phyloP scores from a whole-genome alignment of 2,113 vertebrate genomes.

The Limnothrissa miodon region DNA sequence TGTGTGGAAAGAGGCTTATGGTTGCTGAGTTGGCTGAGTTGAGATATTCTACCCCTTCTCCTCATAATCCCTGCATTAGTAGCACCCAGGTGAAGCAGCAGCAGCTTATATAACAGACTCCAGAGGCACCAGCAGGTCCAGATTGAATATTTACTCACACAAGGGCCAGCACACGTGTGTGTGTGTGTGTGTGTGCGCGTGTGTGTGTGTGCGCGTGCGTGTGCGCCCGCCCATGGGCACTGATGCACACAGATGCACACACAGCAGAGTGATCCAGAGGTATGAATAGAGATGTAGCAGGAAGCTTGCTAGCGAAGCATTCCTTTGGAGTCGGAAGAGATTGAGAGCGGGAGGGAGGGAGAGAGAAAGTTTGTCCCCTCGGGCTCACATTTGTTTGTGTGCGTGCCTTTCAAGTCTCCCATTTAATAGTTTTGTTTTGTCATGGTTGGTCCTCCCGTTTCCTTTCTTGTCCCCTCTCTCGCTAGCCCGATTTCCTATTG shows the following conservation, averaged over 20 bases:
- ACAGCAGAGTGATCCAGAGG: background rate
- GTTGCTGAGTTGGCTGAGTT: background rate
- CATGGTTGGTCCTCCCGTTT: background rate
- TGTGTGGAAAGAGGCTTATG: background rate
- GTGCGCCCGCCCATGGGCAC: too few species aligned
- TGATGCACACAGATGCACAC: background rate
- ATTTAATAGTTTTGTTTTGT: background rate
- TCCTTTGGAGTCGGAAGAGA: conserved; percentile 2
- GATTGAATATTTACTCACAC: conserved; percentile 12
- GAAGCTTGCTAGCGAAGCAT: background rate
- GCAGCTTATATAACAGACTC: conserved; percentile 18
- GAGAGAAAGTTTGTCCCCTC: background rate
- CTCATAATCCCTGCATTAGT: conserved; percentile 25
- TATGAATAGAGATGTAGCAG: conserved; percentile 4
- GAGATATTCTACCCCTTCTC: background rate
- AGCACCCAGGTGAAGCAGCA: background rate
- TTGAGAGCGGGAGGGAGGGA: background rate
- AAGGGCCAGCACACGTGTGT: background rate
- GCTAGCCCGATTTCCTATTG: background rate
- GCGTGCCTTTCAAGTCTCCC: background rate
- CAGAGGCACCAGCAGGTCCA: background rate
- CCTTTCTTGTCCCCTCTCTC: background rate
- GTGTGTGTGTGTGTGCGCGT: background rate
- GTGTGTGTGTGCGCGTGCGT: background rate
- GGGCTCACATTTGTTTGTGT: background rate